phyloP scores from a whole-genome alignment of 2,113 vertebrate species.

The Megaptera novaeangliae region DNA sequence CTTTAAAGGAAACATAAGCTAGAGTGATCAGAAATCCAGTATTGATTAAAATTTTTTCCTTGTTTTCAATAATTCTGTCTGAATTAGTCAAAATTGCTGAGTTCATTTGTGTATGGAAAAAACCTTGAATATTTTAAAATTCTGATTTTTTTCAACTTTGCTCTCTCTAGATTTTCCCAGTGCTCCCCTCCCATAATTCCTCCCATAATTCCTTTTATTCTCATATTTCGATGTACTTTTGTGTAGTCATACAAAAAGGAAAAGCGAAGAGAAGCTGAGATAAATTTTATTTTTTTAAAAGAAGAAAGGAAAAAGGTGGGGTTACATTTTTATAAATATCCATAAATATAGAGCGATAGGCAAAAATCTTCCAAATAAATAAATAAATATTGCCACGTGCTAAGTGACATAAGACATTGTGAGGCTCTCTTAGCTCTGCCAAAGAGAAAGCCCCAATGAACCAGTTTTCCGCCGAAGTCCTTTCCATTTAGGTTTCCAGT shows the following conservation, averaged over 20 bases:
- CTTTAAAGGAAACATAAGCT: background rate
- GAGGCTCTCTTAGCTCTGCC: background rate
- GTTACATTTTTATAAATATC: constrained; percentile 87
- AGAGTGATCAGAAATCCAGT: background rate
- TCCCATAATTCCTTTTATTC: background rate
- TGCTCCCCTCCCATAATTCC: background rate
- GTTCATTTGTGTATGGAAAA: background rate
- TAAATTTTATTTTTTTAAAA: constrained; percentile 78
- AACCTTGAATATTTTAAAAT: background rate
- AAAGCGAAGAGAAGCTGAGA: constrained; percentile 19
- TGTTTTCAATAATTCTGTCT: background rate
- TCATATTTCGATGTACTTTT: background rate
- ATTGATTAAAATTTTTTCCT: background rate
- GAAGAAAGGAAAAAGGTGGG: constrained; percentile 58
- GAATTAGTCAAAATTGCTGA: background rate
- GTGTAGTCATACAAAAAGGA: background rate
- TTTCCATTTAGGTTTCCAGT: background rate
- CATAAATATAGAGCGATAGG: constrained; percentile 87
- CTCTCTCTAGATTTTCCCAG: background rate
- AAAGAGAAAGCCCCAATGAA: background rate
- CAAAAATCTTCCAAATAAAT: constrained; percentile 89
- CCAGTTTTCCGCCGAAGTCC: background rate
- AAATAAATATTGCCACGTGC: constrained; percentile 89
- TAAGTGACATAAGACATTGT: background rate
- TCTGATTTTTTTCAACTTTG: background rate